These are phyloP conservation scores for Porphyrio hochstetteri DNA, from an alignment of 2,113 vertebrate species.

Conservation along the genomic window DNA sequence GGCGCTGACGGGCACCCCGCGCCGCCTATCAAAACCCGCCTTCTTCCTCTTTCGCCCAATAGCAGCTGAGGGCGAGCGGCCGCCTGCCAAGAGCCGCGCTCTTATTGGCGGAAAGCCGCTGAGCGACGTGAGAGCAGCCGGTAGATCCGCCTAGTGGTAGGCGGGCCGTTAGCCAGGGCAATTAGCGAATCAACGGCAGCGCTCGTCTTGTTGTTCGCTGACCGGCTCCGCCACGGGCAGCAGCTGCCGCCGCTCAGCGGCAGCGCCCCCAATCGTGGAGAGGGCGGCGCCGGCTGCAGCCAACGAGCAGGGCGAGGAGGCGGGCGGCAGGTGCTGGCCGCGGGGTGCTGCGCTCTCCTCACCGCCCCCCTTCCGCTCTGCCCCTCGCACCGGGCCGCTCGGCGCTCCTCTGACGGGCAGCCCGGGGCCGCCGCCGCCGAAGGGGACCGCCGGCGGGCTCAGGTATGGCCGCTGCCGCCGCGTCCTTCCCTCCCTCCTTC, in stretches of 20 bases:
- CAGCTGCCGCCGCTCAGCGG: not conserved
- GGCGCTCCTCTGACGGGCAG: not conserved
- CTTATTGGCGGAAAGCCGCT: not conserved
- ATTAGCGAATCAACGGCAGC: not conserved
- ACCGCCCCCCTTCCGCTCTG: not conserved
- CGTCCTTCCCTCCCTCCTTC: too few relatives aligned
- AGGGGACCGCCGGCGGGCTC: not conserved
- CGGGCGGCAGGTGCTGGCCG: constrained; percentile 37
- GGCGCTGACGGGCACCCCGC: not conserved
- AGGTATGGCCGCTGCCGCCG: not conserved
- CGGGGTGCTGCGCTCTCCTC: not conserved
- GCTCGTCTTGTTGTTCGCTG: constrained; percentile 35
- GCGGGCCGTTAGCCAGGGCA: not conserved
- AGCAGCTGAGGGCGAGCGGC: not conserved
- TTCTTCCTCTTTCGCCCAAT: rapidly evolving
- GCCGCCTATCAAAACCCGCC: not conserved
- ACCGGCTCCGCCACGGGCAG: constrained; percentile 8
- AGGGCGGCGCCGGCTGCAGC: not conserved
- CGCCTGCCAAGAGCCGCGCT: not conserved
- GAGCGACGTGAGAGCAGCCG: not conserved
- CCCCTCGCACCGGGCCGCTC: not conserved
- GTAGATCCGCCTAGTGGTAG: not conserved
- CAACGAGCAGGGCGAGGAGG: constrained; percentile 40
- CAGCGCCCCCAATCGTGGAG: not conserved
- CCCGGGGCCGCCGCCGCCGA: not conserved